Percentiles rank a stretch among this genome's conserved stretches.
Conservation (phyloP, 1,140 invertebrate genomes). For the Calycopis cecrops region DNA sequence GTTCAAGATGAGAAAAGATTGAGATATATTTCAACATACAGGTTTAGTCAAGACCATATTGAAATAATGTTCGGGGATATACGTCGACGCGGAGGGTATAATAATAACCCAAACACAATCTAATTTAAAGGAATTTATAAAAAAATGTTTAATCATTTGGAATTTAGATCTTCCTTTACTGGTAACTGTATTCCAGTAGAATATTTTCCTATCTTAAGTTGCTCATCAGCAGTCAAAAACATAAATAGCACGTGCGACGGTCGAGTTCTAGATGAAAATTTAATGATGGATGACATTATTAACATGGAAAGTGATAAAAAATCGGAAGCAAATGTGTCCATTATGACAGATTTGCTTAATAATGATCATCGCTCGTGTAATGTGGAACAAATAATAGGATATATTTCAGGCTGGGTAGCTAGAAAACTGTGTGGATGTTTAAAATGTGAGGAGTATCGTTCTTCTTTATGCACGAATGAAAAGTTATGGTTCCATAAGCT, state of each 20-base stretch:
- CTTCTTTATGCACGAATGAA: too few species aligned
- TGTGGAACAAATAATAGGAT: too few species aligned
- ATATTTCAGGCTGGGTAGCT: too few species aligned
- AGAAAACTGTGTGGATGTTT: too few species aligned
- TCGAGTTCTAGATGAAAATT: too few species aligned
- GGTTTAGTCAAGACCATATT: conserved; percentile 26
- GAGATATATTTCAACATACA: conserved; percentile 19
- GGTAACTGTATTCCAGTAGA: conserved; percentile 9
- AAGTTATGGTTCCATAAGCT: too few species aligned
- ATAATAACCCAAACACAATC: conserved; percentile 15
- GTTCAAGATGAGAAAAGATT: conserved; percentile 12
- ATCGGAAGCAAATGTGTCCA: too few species aligned
- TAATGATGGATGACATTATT: too few species aligned
- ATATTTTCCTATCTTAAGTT: conserved; percentile 5
- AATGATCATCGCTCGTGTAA: too few species aligned
- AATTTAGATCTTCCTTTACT: neutral
- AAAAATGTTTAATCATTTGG: conserved; percentile 12
- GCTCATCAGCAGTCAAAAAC: conserved; percentile 5
- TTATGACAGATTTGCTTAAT: too few species aligned
- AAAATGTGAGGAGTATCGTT: too few species aligned
- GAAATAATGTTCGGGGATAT: conserved; percentile 24
- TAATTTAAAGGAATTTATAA: conserved; percentile 17
- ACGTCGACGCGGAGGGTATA: conserved; percentile 18
- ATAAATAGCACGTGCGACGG: conserved; percentile 10
- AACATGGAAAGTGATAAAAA: too few species aligned